Conservation (phyloP, 1,140 invertebrate species). For the Drosophila sproati region DNA sequence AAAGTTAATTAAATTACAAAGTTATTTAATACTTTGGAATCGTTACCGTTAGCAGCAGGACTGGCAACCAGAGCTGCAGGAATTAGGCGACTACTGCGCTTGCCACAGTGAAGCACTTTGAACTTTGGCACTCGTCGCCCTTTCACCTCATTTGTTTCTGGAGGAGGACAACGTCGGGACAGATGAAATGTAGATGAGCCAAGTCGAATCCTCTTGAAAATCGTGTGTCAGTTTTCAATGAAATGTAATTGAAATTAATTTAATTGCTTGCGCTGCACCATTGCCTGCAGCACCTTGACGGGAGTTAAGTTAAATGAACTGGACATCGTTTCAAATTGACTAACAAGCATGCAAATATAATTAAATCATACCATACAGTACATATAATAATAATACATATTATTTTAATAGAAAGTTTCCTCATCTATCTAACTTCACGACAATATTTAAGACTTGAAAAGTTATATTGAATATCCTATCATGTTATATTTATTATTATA, state of each 20-base stretch:
- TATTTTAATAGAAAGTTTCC: no score
- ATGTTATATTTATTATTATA: no score
- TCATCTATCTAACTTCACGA: no score
- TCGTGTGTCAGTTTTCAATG: constrained; percentile 75
- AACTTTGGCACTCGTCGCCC: constrained; percentile 50
- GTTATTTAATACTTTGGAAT: constrained; percentile 82
- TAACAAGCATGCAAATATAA: no score
- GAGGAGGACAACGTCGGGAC: neutral
- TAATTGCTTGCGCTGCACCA: constrained; percentile 50
- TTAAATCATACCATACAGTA: no score
- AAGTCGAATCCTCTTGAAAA: constrained; percentile 17
- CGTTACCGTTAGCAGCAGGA: constrained; percentile 51
- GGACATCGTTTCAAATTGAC: constrained; percentile 3
- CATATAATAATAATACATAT: no score
- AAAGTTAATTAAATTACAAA: constrained; percentile 84
- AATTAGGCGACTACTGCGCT: constrained; percentile 25
- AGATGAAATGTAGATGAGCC: neutral
- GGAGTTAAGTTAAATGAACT: constrained; percentile 16
- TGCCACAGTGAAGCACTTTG: constrained; percentile 42
- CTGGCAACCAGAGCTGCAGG: constrained; percentile 33
- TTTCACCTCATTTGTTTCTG: constrained; percentile 29
- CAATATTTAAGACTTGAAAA: no score
- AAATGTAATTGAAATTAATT: constrained; percentile 81
- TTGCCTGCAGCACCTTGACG: constrained; percentile 15
- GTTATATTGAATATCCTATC: no score